phyloP scores from a whole-genome alignment of 2,113 vertebrate species.

The Ochotona princeps region DNA sequence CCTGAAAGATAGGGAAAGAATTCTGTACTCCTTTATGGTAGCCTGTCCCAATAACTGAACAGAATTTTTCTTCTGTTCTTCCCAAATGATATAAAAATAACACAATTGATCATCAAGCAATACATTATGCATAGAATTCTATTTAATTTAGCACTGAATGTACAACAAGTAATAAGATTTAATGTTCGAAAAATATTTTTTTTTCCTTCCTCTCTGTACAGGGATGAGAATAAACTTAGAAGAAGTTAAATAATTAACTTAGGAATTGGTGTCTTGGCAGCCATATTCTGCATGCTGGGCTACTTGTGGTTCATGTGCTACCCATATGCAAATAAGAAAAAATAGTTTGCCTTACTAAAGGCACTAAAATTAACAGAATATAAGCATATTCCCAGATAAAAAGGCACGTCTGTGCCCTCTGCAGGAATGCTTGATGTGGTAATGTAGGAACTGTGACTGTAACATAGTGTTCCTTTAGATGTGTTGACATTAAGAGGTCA shows the following conservation, averaged over 20 bases:
- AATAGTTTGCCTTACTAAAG: background rate
- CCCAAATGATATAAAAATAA: background rate
- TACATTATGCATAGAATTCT: background rate
- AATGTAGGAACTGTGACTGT: background rate
- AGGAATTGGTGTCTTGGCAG: constrained; percentile 3
- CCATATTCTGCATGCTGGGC: background rate
- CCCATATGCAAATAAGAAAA: background rate
- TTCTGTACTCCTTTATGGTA: background rate
- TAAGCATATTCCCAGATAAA: background rate
- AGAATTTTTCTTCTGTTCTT: background rate
- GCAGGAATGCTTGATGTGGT: background rate
- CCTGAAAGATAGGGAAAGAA: background rate
- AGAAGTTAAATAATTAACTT: background rate
- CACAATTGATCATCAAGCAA: background rate
- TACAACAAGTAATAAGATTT: background rate
- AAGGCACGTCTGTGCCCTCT: background rate
- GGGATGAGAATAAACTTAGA: background rate
- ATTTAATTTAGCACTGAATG: background rate
- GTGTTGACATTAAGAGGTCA: background rate
- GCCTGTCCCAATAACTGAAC: background rate
- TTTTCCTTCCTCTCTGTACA: background rate
- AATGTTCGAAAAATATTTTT: background rate
- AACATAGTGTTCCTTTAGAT: background rate
- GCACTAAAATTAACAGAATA: constrained; percentile 6
- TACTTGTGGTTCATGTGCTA: background rate